Base-by-base conservation (phyloP, 2,888 invertebrate species). In the Molanna angustata region DNA sequence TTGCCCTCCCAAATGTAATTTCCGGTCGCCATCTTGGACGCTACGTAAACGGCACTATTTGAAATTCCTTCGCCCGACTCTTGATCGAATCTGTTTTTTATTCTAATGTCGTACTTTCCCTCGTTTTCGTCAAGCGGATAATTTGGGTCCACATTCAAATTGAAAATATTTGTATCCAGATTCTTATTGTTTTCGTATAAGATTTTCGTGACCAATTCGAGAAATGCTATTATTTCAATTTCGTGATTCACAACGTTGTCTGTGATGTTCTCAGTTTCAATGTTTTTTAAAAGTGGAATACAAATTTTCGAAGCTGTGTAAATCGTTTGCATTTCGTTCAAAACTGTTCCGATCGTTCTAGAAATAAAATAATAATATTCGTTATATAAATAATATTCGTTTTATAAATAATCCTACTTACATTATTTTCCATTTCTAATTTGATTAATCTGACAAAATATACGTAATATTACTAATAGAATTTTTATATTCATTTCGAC, bases 291-390 rank as follows among this genome's bases (percentile, higher is more conserved):
- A 13, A 53, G 63, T 7, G 76, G 72, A 18, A 83, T 64, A 60
- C 83, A 84, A 17, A 86, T 67, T 67, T 76, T 65, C 0, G 79
- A 75, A 1, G 75, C 67, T 2, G 80, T 76, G 65, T 87, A 88
- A 21, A 76, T 77, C n/a, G 70, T 65, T 58, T 80, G 75, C 61
- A 88, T 70, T 54, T 74, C 64, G 47, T 79, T 75, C 53, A 80
- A 71, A 19, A 83, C 60, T 1, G 61, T 59, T 4, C 73, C 73
- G 11, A 78, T 61, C 58, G 73, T 63, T 55, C 83, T 82, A 62
- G 1, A 70, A 69, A 49, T 45, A 52, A 52, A 35, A 47, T 22
- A 40, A 45, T 35, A 22, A n/a, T n/a, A n/a, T n/a, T n/a, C n/a
- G n/a, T n/a, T n/a, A n/a, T n/a, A n/a, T n/a, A n/a, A n/a, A n/a